A percentile compares a stretch with the other conserved stretches of the same genome.
Evolutionary conservation across 2,797 vertebrate species (phyloP).

Genomic region (Mus caroli): DNA sequence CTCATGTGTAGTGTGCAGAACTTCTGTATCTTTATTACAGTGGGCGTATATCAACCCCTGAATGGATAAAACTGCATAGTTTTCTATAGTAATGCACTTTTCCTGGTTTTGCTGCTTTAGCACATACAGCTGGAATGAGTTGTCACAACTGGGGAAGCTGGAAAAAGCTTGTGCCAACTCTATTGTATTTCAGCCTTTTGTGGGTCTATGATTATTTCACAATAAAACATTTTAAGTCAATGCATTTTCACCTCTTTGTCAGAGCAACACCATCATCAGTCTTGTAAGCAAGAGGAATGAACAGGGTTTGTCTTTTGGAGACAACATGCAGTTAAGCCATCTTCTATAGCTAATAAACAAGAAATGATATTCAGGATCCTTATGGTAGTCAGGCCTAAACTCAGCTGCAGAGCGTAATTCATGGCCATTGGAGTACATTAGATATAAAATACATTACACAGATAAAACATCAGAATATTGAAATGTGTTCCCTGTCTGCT

Average conservation of each 20-base stretch:
- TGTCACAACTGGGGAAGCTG: not conserved
- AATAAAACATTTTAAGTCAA: slow-evolving; percentile 35
- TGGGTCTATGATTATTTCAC: slow-evolving; percentile 50
- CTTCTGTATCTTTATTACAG: slow-evolving; percentile 20
- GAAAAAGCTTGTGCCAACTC: not conserved
- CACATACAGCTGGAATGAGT: not conserved
- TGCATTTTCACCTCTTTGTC: slow-evolving; percentile 45
- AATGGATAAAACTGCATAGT: not conserved
- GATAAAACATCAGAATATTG: slow-evolving; percentile 10
- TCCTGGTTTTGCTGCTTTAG: slow-evolving; percentile 25
- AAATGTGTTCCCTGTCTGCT: slow-evolving; percentile 1
- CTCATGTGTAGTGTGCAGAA: not conserved
- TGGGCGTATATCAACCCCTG: not conserved
- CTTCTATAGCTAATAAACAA: slow-evolving; percentile 39
- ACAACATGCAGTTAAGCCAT: slow-evolving; percentile 39
- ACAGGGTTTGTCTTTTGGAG: not conserved
- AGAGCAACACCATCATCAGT: slow-evolving; percentile 30
- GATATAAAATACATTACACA: slow-evolving; percentile 24
- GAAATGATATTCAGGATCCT: slow-evolving; percentile 24
- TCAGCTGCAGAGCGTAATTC: slow-evolving; percentile 8
- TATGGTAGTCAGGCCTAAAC: slow-evolving; percentile 41
- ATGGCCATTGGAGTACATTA: not conserved
- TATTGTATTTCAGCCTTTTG: slow-evolving; percentile 47
- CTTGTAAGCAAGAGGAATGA: slow-evolving; percentile 33
- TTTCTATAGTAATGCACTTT: not conserved